Percentiles rank a stretch among this genome's conserved stretches.
These are phyloP conservation scores for Nymphalis c-album DNA, from an alignment of 2,888 invertebrate species.

Conservation along the genomic window DNA sequence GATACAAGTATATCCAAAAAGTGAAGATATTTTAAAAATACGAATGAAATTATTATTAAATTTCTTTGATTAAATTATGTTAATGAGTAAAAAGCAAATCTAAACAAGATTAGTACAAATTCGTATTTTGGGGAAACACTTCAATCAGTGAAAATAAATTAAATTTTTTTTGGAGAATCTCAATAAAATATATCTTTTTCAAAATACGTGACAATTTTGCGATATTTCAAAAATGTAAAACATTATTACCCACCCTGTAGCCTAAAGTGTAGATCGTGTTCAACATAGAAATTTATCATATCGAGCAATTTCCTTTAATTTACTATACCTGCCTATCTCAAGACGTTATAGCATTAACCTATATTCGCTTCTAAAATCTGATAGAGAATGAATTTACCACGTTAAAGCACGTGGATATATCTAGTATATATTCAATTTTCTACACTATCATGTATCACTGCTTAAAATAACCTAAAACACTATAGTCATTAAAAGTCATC, in stretches of 20 bases:
- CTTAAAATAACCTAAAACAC: no score
- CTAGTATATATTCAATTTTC: background rate
- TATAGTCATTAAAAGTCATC: no score
- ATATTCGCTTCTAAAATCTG: conserved; percentile 5
- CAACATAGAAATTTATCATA: conserved; percentile 11
- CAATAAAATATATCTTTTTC: background rate
- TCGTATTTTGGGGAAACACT: background rate
- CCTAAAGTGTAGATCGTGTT: conserved; percentile 1
- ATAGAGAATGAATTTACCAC: conserved; percentile 1
- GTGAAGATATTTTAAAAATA: no score
- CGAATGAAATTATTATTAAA: no score
- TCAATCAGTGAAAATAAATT: background rate
- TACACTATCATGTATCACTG: no score
- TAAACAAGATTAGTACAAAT: no score
- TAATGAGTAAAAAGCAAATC: no score
- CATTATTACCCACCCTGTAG: background rate
- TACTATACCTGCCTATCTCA: conserved; percentile 2
- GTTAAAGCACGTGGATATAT: background rate
- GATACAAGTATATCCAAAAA: no score
- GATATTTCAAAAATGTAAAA: background rate
- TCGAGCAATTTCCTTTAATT: conserved; percentile 5
- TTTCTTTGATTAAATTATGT: no score
- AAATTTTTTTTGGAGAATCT: background rate
- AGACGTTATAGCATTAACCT: conserved; percentile 9
- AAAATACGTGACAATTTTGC: background rate